Evolutionary conservation across 2,113 vertebrate species (phyloP), one percentile per base, ranked within the genome.

Genomic region (Xyrauchen texanus): DNA sequence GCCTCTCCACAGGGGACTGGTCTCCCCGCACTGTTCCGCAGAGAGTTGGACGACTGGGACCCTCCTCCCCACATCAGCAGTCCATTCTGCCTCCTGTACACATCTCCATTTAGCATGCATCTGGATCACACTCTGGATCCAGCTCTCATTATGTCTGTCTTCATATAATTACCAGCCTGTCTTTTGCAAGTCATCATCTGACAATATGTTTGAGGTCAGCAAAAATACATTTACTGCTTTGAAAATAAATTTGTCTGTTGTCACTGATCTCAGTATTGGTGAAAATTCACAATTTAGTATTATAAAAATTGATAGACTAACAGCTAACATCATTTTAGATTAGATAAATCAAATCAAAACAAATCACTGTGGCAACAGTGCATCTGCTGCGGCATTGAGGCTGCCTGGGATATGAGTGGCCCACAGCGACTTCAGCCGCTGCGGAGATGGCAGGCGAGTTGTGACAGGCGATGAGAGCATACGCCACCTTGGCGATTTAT

Each of bases 21-120:
- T 86, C 88, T 79, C 87, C 89, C 86, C 85, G 91, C 88, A 81
- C 78, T 81, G 42, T 84, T 90, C 90, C 90, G 49, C 84, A 73
- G 91, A 91, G 93, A 89, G 85, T 82, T 81, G 68, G 83, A 76
- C 90, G 84, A 81, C 84, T 85, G 92, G 90, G 90, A 92, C 86
- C 84, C 79, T 65, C 86, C 82, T 89, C 83, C 85, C 79, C 78
- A 79, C 90, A 82, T 87, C 87, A 85, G 68, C 79, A 85, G 80
- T 85, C 82, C 86, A 79, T 65, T 81, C 86, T 79, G 74, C 77
- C 74, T 80, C 85, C 86, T 75, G 88, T 89, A 88, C 91, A 91
- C 88, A 86, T 82, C 88, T 87, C 85, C 85, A 82, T 85, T 87
- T 83, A 83, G 82, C 76, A 83, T 66, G 80, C 86, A 85, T 85